Percentiles rank a stretch among this genome's conserved stretches.
Evolutionary conservation across 1,140 invertebrate genomes (phyloP).

Genomic region (Gryon sp.): DNA sequence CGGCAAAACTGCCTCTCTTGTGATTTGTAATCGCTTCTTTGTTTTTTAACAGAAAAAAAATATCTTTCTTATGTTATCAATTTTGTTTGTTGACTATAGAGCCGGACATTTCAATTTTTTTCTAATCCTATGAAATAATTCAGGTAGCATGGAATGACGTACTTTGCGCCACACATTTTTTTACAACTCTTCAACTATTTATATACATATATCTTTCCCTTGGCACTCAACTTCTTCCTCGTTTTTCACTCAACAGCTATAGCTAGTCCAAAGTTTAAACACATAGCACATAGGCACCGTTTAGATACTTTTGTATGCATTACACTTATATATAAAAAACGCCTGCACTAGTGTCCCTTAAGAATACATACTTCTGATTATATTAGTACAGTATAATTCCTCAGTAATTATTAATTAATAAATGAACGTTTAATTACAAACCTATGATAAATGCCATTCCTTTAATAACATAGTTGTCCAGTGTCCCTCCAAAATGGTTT

Average conservation of each 20-base stretch:
- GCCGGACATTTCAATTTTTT: slow-evolving; percentile 54
- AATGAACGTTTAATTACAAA: slow-evolving; percentile 19
- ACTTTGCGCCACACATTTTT: slow-evolving; percentile 52
- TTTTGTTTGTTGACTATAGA: slow-evolving; percentile 54
- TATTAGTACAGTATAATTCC: slow-evolving; percentile 41
- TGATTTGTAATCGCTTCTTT: slow-evolving; percentile 54
- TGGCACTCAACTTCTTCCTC: slow-evolving; percentile 66
- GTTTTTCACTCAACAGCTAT: slow-evolving; percentile 57
- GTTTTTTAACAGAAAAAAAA: slow-evolving; percentile 15
- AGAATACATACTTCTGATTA: slow-evolving; percentile 32
- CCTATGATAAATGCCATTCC: too few species aligned
- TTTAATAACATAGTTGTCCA: slow-evolving; percentile 19
- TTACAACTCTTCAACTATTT: slow-evolving; percentile 56
- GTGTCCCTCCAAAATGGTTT: too few species aligned
- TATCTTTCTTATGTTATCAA: slow-evolving; percentile 42
- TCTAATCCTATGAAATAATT: slow-evolving; percentile 61
- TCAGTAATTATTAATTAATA: slow-evolving; percentile 52
- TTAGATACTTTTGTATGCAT: slow-evolving; percentile 51
- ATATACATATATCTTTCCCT: slow-evolving; percentile 52
- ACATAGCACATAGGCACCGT: slow-evolving; percentile 55
- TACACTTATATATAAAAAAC: slow-evolving; percentile 31
- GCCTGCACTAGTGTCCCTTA: slow-evolving; percentile 50
- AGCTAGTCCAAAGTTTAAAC: slow-evolving; percentile 55
- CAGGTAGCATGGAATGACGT: slow-evolving; percentile 66
- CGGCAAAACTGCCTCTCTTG: slow-evolving; percentile 32